These are phyloP conservation scores for Himantopus leucocephalus DNA, from an alignment of 2,113 vertebrate species.

Conservation along the genomic window DNA sequence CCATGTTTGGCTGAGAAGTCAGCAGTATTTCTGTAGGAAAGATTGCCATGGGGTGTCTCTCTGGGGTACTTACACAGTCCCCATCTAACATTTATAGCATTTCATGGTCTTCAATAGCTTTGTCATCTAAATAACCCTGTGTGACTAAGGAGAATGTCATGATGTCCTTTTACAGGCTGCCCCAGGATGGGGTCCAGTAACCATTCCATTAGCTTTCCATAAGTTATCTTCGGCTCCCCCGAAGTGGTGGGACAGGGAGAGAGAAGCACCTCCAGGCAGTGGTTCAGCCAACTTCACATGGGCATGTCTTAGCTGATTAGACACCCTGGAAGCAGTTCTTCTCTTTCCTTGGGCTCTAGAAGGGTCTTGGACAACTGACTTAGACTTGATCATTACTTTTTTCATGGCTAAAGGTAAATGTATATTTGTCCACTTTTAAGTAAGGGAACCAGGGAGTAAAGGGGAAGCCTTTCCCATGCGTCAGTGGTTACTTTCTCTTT, in stretches of 20 bases:
- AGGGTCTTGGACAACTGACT: background rate
- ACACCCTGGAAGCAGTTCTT: background rate
- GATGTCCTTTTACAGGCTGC: background rate
- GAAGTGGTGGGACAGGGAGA: background rate
- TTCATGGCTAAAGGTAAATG: fast-evolving
- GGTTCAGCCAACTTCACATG: background rate
- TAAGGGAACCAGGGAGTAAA: background rate
- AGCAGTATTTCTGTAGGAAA: background rate
- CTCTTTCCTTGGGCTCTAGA: background rate
- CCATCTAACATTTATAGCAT: background rate
- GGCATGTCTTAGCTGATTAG: background rate
- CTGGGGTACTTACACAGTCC: background rate
- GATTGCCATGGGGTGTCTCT: background rate
- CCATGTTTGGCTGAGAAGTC: background rate
- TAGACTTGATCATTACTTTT: background rate
- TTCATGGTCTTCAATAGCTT: background rate
- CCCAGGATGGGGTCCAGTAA: too few relatives aligned
- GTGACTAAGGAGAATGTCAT: background rate
- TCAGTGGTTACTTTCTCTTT: background rate
- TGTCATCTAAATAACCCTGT: background rate
- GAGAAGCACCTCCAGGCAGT: background rate
- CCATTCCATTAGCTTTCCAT: background rate
- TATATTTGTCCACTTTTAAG: background rate
- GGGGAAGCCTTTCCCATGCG: background rate
- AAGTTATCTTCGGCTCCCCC: background rate